phyloP scores from a whole-genome alignment of 2,797 vertebrate genomes.

The Sebastes minor region DNA sequence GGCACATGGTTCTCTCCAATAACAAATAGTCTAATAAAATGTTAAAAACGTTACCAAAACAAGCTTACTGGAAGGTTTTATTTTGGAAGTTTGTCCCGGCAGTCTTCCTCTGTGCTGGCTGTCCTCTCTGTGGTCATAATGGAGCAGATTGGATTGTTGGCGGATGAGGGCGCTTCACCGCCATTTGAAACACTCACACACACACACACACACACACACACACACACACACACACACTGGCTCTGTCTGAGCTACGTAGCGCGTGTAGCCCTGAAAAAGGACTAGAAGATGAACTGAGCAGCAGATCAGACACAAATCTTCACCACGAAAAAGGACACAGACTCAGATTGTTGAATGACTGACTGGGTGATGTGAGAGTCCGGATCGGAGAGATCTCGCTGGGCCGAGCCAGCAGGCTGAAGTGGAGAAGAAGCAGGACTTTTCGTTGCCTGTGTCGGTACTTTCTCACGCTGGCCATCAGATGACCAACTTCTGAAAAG shows the following conservation, averaged over 20 bases:
- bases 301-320: neutral
- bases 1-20: neutral
- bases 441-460: constrained; percentile 20
- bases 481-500: constrained; percentile 71
- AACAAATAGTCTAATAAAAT: neutral
- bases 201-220: neutral
- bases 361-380: constrained; percentile 17
- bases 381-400: neutral
- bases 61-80: constrained; percentile 21
- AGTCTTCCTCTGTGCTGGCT: constrained; percentile 5
- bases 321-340: neutral
- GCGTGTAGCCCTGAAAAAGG: constrained; percentile 17
- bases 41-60: neutral
- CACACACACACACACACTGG: neutral
- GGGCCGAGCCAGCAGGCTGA: constrained; percentile 18
- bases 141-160: constrained; percentile 53
- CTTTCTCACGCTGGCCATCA: constrained; percentile 45
- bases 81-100: constrained; percentile 56
- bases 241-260: constrained; percentile 20
- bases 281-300: constrained; percentile 43
- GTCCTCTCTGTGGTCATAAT: constrained; percentile 33
- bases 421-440: constrained; percentile 45
- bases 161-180: constrained; percentile 75
- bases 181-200: constrained; percentile 43
- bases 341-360: neutral